Evolutionary conservation across 2,113 vertebrate species (phyloP).

Genomic region (Oceanodroma tethys): DNA sequence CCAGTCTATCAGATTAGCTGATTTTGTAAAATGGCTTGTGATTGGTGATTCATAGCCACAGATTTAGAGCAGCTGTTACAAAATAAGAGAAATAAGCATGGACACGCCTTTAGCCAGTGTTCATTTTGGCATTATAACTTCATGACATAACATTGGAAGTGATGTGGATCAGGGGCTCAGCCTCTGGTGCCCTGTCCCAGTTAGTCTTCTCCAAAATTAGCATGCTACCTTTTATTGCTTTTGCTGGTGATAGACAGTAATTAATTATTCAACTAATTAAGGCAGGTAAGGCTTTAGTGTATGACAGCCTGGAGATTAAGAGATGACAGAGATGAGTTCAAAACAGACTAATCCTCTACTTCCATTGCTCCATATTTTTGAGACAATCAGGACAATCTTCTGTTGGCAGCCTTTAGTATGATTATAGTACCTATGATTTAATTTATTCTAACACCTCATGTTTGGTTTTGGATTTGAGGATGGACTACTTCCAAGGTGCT

Average conservation of each 20-base stretch:
- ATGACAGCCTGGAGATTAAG: background rate
- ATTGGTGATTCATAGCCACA: background rate
- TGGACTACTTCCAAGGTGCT: background rate
- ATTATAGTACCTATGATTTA: background rate
- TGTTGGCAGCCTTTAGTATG: background rate
- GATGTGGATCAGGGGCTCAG: background rate
- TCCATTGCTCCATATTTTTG: background rate
- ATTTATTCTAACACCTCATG: fast-evolving
- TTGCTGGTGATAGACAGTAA: background rate
- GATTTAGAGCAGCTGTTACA: background rate
- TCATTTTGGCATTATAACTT: background rate
- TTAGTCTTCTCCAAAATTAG: background rate
- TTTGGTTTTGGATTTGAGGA: background rate
- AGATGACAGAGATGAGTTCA: background rate
- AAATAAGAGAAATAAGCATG: background rate
- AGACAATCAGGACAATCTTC: background rate
- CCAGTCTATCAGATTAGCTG: background rate
- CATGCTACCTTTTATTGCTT: background rate
- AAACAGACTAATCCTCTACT: background rate
- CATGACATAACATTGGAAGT: background rate
- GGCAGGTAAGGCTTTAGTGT: background rate
- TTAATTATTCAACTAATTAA: background rate
- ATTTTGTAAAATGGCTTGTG: background rate
- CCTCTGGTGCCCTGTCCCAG: background rate
- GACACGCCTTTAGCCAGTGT: background rate